A percentile compares a stretch with the other conserved stretches of the same genome.
These are phyloP conservation scores for Nipponia nippon DNA, from an alignment of 2,113 vertebrate genomes.

Conservation along the genomic window DNA sequence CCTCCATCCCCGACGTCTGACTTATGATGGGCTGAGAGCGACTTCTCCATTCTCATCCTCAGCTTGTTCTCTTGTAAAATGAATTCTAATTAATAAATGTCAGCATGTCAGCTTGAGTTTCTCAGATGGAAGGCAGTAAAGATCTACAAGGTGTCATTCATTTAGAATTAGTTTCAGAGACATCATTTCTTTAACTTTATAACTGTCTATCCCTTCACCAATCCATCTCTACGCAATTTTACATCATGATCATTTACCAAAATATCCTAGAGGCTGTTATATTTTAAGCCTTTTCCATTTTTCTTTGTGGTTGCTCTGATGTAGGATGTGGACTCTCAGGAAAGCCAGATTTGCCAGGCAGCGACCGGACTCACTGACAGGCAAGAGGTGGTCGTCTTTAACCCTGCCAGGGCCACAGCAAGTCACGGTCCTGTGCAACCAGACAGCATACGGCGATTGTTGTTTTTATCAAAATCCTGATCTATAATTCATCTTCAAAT, in stretches of 20 bases:
- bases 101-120: neutral
- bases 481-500: conserved; percentile 46
- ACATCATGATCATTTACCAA: neutral
- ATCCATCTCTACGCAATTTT: neutral
- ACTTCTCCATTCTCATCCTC: neutral
- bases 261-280: neutral
- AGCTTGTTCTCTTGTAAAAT: neutral
- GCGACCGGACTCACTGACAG: neutral
- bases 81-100: neutral
- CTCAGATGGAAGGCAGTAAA: conserved; percentile 26
- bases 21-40: neutral
- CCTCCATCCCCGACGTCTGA: neutral
- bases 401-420: neutral
- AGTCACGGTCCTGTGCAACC: neutral
- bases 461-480: neutral
- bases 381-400: neutral
- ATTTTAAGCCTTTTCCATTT: conserved; percentile 25
- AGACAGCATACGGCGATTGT: neutral
- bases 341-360: neutral
- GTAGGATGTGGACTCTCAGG: neutral
- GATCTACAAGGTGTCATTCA: conserved; percentile 18
- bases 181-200: conserved; percentile 53
- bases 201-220: neutral
- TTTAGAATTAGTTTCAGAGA: conserved; percentile 43
- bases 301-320: neutral